Percentiles rank a stretch among this genome's conserved stretches.
Evolutionary conservation across 2,888 invertebrate species (phyloP).

Genomic region (Sabellastarte sp.): DNA sequence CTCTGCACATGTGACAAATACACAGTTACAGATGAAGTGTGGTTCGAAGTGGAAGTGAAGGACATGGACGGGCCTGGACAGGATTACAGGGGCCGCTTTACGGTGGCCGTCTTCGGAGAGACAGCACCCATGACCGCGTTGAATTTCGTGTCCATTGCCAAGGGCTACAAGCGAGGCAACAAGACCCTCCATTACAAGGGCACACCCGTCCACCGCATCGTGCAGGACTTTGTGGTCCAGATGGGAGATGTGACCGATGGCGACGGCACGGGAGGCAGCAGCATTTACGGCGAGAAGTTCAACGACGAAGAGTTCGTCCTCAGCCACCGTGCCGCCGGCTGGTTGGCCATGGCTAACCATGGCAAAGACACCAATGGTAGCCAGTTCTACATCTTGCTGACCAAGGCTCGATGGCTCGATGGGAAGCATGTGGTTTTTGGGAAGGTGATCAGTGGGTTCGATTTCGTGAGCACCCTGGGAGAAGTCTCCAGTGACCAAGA

Average conservation of each 20-base stretch:
- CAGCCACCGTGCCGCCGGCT: slow-evolving; percentile 54
- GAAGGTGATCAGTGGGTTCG: slow-evolving; percentile 55
- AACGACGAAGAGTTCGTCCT: no score
- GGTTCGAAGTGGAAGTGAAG: no score
- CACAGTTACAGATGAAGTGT: slow-evolving; percentile 52
- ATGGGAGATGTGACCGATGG: no score
- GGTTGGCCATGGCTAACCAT: slow-evolving; percentile 59
- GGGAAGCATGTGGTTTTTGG: slow-evolving; percentile 59
- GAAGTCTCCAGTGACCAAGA: slow-evolving; percentile 40
- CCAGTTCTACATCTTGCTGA: slow-evolving; percentile 58
- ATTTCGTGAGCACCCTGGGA: slow-evolving; percentile 39
- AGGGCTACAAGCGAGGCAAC: slow-evolving; percentile 47
- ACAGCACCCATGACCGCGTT: slow-evolving; percentile 55
- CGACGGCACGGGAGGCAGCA: no score
- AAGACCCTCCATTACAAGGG: slow-evolving; percentile 44
- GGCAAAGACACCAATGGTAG: slow-evolving; percentile 59
- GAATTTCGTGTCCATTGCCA: slow-evolving; percentile 53
- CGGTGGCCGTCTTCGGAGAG: slow-evolving; percentile 55
- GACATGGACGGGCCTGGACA: slow-evolving; percentile 44
- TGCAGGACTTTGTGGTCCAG: slow-evolving; percentile 58
- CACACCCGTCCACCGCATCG: slow-evolving; percentile 53
- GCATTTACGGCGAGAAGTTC: slow-evolving; percentile 56
- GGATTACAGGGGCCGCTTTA: slow-evolving; percentile 43
- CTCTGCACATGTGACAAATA: slow-evolving; percentile 33
- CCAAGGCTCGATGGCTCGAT: slow-evolving; percentile 56